phyloP scores from a whole-genome alignment of 2,113 vertebrate genomes.

The Tupaia tana region DNA sequence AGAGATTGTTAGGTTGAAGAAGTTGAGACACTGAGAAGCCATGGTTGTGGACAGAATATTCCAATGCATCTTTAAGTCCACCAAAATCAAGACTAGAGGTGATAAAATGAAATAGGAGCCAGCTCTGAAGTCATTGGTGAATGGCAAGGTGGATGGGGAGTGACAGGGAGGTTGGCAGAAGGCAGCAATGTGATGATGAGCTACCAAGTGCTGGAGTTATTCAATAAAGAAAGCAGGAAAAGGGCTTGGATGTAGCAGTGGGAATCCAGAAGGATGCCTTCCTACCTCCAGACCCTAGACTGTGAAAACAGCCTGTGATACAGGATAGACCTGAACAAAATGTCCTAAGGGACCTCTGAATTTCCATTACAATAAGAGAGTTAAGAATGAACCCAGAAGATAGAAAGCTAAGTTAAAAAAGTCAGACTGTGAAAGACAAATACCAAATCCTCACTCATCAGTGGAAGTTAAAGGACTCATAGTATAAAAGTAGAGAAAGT shows the following conservation, averaged over 20 bases:
- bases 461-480: no score
- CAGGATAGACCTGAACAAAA: not conserved
- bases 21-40: not conserved
- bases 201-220: not conserved
- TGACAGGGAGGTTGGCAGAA: not conserved
- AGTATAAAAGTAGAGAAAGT: no score
- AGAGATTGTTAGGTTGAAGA: not conserved
- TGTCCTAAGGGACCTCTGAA: not conserved
- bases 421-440: no score
- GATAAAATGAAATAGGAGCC: not conserved
- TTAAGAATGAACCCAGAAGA: no score
- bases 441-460: no score
- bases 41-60: not conserved
- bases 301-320: not conserved
- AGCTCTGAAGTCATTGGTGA: not conserved
- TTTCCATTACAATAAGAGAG: not conserved
- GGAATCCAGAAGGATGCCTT: not conserved
- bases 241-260: not conserved
- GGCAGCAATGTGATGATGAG: not conserved
- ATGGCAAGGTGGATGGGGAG: rapidly evolving
- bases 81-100: not conserved
- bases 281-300: not conserved
- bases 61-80: not conserved
- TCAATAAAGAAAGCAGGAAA: not conserved
- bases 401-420: no score